These are phyloP conservation scores for Oryctes rhinoceros DNA, from an alignment of 1,140 invertebrate species.

Conservation along the genomic window DNA sequence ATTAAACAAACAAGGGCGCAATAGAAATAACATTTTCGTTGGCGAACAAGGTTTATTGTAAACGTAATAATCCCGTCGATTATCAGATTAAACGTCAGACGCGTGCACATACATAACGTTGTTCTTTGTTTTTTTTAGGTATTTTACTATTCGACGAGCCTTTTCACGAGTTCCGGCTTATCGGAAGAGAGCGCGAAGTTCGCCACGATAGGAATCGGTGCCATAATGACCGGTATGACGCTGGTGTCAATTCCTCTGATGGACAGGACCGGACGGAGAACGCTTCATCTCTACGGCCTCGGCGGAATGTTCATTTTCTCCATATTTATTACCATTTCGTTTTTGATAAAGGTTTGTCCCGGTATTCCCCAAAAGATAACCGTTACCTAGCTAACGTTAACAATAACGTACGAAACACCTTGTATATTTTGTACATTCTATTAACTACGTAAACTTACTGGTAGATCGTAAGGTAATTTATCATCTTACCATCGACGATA, in stretches of 20 bases:
- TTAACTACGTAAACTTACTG: no score
- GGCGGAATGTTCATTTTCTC: conserved; percentile 98
- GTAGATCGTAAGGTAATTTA: no score
- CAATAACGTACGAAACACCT: background rate
- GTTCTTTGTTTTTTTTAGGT: conserved; percentile 69
- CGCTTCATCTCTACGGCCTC: conserved; percentile 93
- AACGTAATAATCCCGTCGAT: no score
- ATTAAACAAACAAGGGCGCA: no score
- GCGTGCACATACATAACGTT: no score
- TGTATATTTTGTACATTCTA: no score
- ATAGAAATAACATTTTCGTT: no score
- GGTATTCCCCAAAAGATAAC: background rate
- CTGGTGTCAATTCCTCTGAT: conserved; percentile 95
- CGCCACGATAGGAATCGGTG: conserved; percentile 96
- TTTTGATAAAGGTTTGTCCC: conserved; percentile 60
- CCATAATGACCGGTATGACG: conserved; percentile 97
- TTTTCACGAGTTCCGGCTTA: conserved; percentile 90
- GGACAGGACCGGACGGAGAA: conserved; percentile 92
- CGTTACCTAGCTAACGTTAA: background rate
- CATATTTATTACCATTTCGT: conserved; percentile 91
- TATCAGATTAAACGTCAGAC: no score
- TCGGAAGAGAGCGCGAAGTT: conserved; percentile 86
- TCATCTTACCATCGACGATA: no score
- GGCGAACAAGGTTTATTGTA: no score
- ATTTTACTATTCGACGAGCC: conserved; percentile 94